Evolutionary conservation across 1,140 invertebrate genomes (phyloP).

Genomic region (Gonatopus flavifemur): DNA sequence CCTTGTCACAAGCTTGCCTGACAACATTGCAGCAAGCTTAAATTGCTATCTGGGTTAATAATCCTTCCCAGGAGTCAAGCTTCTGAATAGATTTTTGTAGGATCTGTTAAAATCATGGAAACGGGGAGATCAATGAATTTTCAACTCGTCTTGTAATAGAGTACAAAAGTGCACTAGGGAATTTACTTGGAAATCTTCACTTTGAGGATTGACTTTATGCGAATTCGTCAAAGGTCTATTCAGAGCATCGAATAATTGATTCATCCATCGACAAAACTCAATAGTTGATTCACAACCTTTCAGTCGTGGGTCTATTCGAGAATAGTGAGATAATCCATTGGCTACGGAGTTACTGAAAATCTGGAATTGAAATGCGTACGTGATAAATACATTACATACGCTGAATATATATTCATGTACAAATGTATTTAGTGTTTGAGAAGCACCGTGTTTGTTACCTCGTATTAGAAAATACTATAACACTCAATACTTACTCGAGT

Average conservation of each 20-base stretch:
- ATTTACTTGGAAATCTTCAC: background rate
- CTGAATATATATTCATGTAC: background rate
- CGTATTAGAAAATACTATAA: background rate
- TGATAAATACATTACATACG: no score
- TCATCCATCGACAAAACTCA: slow-evolving; percentile 21
- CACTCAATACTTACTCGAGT: no score
- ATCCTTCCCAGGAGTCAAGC: background rate
- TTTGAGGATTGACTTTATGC: background rate
- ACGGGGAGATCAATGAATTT: background rate
- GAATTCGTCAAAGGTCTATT: slow-evolving; percentile 3
- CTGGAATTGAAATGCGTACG: no score
- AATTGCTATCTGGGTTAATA: background rate
- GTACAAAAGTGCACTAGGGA: no score
- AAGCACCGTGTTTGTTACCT: background rate
- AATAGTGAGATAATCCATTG: slow-evolving; percentile 15
- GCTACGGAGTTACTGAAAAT: slow-evolving; percentile 22
- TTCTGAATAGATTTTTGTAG: background rate
- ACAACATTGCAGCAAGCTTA: no score
- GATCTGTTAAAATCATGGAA: background rate
- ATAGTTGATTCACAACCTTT: slow-evolving; percentile 10
- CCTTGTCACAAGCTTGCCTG: no score
- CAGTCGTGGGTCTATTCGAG: slow-evolving; percentile 6
- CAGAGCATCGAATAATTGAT: slow-evolving; percentile 21
- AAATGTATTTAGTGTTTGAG: background rate
- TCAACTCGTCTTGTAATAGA: no score